These are phyloP conservation scores for Henricia sp. DNA, from an alignment of 53 echinoderm and acorn worm species.

Conservation along the genomic window DNA sequence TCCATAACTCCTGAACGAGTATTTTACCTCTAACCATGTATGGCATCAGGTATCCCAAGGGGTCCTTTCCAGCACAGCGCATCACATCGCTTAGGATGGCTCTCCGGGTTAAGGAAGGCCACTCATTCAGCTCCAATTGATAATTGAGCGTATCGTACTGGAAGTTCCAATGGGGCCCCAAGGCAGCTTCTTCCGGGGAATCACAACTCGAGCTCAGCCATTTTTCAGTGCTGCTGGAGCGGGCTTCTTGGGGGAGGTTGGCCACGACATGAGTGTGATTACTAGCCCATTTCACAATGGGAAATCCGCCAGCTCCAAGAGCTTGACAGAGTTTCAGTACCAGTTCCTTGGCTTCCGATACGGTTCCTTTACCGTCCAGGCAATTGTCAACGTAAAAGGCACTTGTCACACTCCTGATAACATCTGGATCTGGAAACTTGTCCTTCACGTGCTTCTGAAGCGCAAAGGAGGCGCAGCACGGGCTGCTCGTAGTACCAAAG, in stretches of 20 bases:
- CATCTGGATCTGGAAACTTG: slow-evolving; percentile 23
- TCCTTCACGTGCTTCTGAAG: slow-evolving; percentile 14
- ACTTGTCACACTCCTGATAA: not conserved
- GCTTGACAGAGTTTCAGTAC: not conserved
- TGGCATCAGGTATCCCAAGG: slow-evolving; percentile 42
- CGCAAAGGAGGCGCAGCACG: slow-evolving; percentile 51
- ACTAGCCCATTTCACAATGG: slow-evolving; percentile 59
- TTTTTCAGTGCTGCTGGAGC: not conserved
- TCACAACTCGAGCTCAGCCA: not conserved
- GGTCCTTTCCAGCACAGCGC: slow-evolving; percentile 43
- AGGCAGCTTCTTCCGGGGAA: not conserved
- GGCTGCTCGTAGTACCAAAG: slow-evolving; percentile 60
- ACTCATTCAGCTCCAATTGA: slow-evolving; percentile 6
- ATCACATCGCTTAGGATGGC: slow-evolving; percentile 23
- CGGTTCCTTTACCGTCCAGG: slow-evolving; percentile 10
- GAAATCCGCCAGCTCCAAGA: slow-evolving; percentile 39
- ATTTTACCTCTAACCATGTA: slow-evolving; percentile 52
- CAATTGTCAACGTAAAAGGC: slow-evolving; percentile 15
- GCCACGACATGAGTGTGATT: not conserved
- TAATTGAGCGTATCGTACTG: not conserved
- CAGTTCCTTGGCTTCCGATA: not conserved
- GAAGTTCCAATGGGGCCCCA: slow-evolving; percentile 33
- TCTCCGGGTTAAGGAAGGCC: slow-evolving; percentile 18
- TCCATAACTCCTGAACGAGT: slow-evolving; percentile 6
- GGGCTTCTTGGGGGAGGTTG: slow-evolving; percentile 1